Evolutionary conservation across 2,888 invertebrate species (phyloP).

Genomic region (Agrochola litura): DNA sequence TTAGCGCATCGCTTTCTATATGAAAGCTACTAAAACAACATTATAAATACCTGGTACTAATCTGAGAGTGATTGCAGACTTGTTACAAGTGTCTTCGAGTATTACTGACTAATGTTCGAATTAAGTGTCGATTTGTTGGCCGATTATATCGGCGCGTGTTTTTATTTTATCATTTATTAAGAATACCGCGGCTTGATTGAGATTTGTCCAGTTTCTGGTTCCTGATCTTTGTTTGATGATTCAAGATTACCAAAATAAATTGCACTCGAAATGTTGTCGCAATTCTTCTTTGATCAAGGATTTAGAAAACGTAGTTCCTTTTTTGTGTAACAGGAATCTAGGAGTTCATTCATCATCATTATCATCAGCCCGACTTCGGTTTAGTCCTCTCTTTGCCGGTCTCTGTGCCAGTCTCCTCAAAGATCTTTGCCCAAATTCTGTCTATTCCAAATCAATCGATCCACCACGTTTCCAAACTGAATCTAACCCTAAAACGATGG

Average conservation of each 20-base stretch:
- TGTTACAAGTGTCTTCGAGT: conserved; percentile 54
- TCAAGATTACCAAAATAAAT: neutral
- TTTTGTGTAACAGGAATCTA: neutral
- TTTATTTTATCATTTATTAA: conserved; percentile 32
- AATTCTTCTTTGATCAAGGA: neutral
- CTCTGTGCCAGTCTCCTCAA: neutral
- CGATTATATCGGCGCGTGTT: conserved; percentile 32
- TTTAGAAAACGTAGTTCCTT: neutral
- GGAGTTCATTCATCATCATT: neutral
- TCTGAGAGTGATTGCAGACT: conserved; percentile 59
- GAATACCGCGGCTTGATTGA: neutral
- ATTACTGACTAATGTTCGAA: conserved; percentile 63
- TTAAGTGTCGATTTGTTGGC: conserved; percentile 61
- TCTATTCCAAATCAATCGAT: conserved; percentile 17
- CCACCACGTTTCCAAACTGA: neutral
- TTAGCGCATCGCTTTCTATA: conserved; percentile 69
- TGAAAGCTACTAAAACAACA: conserved; percentile 63
- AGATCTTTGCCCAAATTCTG: neutral
- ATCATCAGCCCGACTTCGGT: neutral
- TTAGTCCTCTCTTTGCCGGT: neutral
- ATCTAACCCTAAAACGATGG: conserved; percentile 47
- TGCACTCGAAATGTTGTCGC: neutral
- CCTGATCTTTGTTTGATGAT: neutral
- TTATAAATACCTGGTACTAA: conserved; percentile 66
- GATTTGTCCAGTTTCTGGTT: neutral